Conservation (phyloP, 2,113 vertebrate genomes). For the Scomber scombrus region DNA sequence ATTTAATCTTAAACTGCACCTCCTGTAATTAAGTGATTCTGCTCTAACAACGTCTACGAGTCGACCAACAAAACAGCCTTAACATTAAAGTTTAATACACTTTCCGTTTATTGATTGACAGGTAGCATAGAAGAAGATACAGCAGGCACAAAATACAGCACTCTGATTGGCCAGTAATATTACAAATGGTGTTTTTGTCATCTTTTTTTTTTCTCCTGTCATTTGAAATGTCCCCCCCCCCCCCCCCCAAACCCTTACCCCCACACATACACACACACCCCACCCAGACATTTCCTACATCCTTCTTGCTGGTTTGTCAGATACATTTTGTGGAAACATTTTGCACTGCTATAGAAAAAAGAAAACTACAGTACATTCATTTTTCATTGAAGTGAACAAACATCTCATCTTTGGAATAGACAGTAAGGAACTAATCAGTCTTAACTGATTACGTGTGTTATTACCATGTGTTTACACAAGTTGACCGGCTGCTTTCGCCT, state of each 20-base stretch:
- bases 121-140: conserved; percentile 77
- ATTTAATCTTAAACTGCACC: neutral
- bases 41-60: neutral
- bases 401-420: conserved; percentile 70
- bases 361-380: conserved; percentile 64
- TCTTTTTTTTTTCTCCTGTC: conserved; percentile 3
- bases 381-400: conserved; percentile 41
- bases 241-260: neutral
- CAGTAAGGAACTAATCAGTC: conserved; percentile 22
- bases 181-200: conserved; percentile 53
- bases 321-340: conserved; percentile 54
- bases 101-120: conserved; percentile 79
- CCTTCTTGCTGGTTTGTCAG: conserved; percentile 62
- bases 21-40: neutral
- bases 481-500: conserved; percentile 6
- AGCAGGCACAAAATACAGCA: conserved; percentile 81
- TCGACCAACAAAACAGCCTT: neutral
- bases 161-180: conserved; percentile 72
- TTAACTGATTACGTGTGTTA: conserved; percentile 23
- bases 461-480: conserved; percentile 42
- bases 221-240: conserved; percentile 32
- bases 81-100: conserved; percentile 28
- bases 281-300: conserved; percentile 33
- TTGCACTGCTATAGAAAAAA: conserved; percentile 66
- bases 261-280: too few species aligned